Percentiles rank a stretch among this genome's conserved stretches.
phyloP scores from a whole-genome alignment of 2,113 vertebrate genomes.

The Nothoprocta pentlandii region DNA sequence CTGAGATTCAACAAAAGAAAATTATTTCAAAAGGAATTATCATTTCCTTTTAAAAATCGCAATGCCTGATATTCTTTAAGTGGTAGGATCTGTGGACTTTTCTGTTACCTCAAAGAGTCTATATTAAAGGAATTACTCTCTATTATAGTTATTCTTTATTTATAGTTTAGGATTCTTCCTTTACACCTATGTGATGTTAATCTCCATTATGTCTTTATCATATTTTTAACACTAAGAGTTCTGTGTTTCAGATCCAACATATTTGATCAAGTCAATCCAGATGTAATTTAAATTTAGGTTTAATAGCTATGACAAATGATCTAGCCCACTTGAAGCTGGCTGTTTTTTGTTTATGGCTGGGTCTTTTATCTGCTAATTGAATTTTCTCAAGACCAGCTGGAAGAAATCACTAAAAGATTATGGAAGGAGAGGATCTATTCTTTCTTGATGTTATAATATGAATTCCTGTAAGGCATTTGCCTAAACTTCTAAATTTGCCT shows the following conservation, averaged over 20 bases:
- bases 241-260: not conserved
- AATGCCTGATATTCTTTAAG: not conserved
- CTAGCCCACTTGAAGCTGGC: not conserved
- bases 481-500: not conserved
- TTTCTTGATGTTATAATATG: not conserved
- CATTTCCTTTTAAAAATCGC: not conserved
- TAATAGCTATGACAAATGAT: not conserved
- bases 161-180: not conserved
- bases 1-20: not conserved
- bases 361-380: not conserved
- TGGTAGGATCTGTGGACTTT: not conserved
- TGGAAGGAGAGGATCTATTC: not conserved
- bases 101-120: not conserved
- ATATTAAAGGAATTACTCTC: not conserved
- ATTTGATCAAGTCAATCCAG: not conserved
- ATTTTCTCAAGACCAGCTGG: not conserved
- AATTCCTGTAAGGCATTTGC: not conserved
- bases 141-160: not conserved
- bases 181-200: not conserved
- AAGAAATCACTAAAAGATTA: not conserved
- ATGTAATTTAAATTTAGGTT: not conserved
- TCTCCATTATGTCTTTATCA: not conserved
- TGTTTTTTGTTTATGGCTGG: not conserved
- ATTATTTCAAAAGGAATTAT: not conserved
- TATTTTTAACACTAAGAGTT: not conserved